Conservation (phyloP, 1,140 invertebrate species). For the Cheumatopsyche charites region DNA sequence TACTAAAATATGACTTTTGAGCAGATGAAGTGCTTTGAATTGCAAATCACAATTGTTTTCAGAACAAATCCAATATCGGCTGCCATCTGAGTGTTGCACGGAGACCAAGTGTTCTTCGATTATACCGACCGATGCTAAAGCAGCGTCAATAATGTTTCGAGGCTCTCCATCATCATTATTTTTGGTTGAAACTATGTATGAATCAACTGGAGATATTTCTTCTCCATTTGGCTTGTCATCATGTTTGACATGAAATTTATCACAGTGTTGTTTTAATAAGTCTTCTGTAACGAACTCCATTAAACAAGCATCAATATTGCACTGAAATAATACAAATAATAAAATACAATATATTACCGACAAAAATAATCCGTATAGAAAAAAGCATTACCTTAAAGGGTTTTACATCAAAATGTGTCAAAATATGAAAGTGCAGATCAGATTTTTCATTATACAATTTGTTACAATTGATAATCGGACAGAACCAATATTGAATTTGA, state of each 20-base stretch:
- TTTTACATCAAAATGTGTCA: slow-evolving; percentile 43
- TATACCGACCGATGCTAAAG: slow-evolving; percentile 42
- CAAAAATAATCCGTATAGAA: neutral
- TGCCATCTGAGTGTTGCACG: slow-evolving; percentile 30
- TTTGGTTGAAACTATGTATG: neutral
- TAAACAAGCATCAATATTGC: slow-evolving; percentile 36
- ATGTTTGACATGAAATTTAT: neutral
- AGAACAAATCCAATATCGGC: slow-evolving; percentile 39
- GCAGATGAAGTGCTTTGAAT: slow-evolving; percentile 43
- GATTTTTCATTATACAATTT: slow-evolving; percentile 40
- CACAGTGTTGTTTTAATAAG: slow-evolving; percentile 36
- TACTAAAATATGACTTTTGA: slow-evolving; percentile 44
- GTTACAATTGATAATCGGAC: slow-evolving; percentile 39
- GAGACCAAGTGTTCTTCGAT: slow-evolving; percentile 39
- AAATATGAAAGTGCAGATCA: slow-evolving; percentile 39
- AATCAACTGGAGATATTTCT: neutral
- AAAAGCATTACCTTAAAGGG: slow-evolving; percentile 34
- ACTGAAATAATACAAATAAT: slow-evolving; percentile 40
- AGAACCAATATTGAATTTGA: slow-evolving; percentile 37
- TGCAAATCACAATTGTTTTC: slow-evolving; percentile 35
- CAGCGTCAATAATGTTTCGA: slow-evolving; percentile 35
- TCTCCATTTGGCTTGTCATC: neutral
- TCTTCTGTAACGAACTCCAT: slow-evolving; percentile 35
- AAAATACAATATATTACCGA: neutral
- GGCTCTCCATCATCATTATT: slow-evolving; percentile 1